Base-by-base conservation (phyloP, 2,113 vertebrate species). In the Drymodes brunneopygia region DNA sequence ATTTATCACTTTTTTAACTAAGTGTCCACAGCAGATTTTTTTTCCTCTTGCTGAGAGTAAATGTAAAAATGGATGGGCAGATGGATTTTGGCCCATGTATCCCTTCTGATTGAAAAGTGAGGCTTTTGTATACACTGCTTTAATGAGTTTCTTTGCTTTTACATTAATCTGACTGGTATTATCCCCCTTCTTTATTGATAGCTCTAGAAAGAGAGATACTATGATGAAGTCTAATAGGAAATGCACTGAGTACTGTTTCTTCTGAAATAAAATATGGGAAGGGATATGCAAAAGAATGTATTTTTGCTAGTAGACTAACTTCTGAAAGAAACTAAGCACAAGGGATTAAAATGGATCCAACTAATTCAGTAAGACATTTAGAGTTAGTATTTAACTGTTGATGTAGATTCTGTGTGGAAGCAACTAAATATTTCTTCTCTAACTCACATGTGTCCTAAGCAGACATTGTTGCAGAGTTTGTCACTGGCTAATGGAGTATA, bases 191-290 rank as follows among this genome's bases (percentile, higher is more conserved):
- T 96, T 95, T 97, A 90, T n/a, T 75, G 38, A 95, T 97, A 96
- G 94, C 93, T 95, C 97, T 96, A 95, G 3, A 98, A 33, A 95
- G 88, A 96, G 90, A 96, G 21, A 96, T 82, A 45, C 81, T 97
- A 96, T 95, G 97, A 94, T 96, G 95, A 92, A 94, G 95, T 98
- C 97, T 97, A 87, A 97, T 98, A 97, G 98, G 95, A 98, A 96
- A 97, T 98, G 97, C 98, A 98, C 98, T 98, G 98, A 98, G 96
- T 97, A 95, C 97, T 90, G 94, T 94, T 97, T 97, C 97, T 97
- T 98, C 97, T 97, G 64, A 91, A 91, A 40, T 94, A 78, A 92
- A 95, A 89, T 82, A 87, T 48, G 91, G 96, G 96, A 86, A 95
- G 95, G 96, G 95, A 96, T 90, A 74, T 93, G 93, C 95, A 96